Percentiles rank a stretch among this genome's conserved stretches.
Evolutionary conservation across 2,113 vertebrate genomes (phyloP).

Genomic region (Semnornis frantzii): DNA sequence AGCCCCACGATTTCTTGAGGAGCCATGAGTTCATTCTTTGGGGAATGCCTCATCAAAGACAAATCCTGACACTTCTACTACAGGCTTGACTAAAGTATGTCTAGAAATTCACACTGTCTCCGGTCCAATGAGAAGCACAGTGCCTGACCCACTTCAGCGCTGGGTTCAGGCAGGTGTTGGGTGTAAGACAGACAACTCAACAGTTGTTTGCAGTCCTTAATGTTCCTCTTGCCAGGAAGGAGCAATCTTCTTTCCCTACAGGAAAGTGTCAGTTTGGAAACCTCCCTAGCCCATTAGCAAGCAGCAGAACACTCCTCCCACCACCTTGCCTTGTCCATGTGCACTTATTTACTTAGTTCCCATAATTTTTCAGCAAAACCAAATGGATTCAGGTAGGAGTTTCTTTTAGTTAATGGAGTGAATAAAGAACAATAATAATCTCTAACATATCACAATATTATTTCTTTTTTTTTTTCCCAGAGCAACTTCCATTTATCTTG

Average conservation of each 20-base stretch:
- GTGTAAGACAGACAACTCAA: neutral
- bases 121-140: neutral
- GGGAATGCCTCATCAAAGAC: neutral
- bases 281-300: neutral
- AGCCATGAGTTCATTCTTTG: neutral
- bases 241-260: neutral
- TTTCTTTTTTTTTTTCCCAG: neutral
- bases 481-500: neutral
- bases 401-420: neutral
- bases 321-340: rapidly evolving
- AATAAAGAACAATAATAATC: neutral
- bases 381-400: neutral
- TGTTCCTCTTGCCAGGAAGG: neutral
- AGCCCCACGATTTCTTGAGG: neutral
- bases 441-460: neutral
- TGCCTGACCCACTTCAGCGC: neutral
- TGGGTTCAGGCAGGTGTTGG: neutral
- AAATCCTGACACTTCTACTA: neutral
- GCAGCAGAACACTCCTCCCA: neutral
- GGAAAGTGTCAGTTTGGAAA: neutral
- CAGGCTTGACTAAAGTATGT: neutral
- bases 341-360: neutral
- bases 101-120: neutral
- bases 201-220: neutral
- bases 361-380: neutral